Base-by-base conservation (phyloP, 2,113 vertebrate genomes). In the Aptenodytes patagonicus region DNA sequence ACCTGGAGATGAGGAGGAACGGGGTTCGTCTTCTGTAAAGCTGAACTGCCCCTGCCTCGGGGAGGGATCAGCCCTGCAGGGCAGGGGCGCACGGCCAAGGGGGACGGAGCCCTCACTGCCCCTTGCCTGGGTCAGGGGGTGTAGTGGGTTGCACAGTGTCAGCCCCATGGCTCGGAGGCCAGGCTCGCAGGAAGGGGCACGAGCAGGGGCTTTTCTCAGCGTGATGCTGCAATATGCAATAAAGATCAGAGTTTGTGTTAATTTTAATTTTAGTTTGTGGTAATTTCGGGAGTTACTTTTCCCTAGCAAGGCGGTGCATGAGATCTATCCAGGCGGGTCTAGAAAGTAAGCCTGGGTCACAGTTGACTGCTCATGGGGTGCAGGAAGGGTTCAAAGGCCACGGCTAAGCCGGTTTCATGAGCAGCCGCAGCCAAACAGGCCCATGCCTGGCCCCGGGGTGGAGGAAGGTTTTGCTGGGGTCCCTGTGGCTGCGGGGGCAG, bases 1-100 rank as follows among this genome's bases (percentile, higher is more conserved):
- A 7, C 42, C 28, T 24, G 32, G 21, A 5, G 15, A 13, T 24
- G 51, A n/a, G 24, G 34, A 71, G 25, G 71, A 77, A 26, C 0
- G 1, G 32, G 36, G 36, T 20, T 85, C 6, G 3, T 29, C 32
- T n/a, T 71, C 64, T 28, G 11, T 36, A 46, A 66, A 34, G 28
- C 81, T 72, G 26, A 65, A 24, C 21, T 65, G 42, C 4, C 58
- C n/a, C 29, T 70, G 40, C 12, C 64, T 54, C 1, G 7, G 22
- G 14, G 25, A 14, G 21, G 18, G 52, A 19, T 11, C 14, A 60
- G 61, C 13, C 34, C 26, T 10, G 38, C 38, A 55, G 28, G 32
- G 32, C 55, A 42, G 65, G 54, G 22, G 28, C 2, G 1, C 2
- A 1, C 4, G 46, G 26, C 47, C 3, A 3, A 21, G 4, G 13